Percentiles rank a stretch among this genome's conserved stretches.
Conservation (phyloP, 1,140 invertebrate genomes). For the Berghia stephanieae region DNA sequence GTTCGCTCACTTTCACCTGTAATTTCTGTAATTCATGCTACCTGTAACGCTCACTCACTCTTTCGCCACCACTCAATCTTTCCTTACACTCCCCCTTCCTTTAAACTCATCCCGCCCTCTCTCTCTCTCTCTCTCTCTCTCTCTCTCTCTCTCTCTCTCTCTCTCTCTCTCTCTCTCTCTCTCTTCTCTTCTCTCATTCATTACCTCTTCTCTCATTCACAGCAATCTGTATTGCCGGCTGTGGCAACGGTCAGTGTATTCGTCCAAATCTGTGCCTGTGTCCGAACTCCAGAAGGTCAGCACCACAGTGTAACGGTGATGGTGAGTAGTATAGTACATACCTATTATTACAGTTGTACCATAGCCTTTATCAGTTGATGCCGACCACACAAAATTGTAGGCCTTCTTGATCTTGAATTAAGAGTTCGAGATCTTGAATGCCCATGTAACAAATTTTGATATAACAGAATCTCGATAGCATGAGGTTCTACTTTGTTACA, state of each 20-base stretch:
- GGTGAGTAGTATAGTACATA: conserved; percentile 24
- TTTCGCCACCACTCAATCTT: not conserved
- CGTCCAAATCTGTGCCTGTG: conserved; percentile 85
- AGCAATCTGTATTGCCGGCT: conserved; percentile 82
- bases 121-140: not conserved
- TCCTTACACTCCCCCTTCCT: not conserved
- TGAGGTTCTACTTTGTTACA: too few species aligned
- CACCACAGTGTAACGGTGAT: conserved; percentile 42
- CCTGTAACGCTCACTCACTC: not conserved
- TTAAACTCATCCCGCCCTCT: not conserved
- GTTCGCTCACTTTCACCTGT: conserved; percentile 17
- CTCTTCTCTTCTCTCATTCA: conserved; percentile 12
- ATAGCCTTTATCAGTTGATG: conserved; percentile 6
- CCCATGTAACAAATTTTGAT: not conserved
- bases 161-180: not conserved
- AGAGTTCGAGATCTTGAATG: not conserved
- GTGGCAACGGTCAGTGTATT: conserved; percentile 79
- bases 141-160: not conserved
- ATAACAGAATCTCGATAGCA: too few species aligned
- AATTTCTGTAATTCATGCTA: not conserved
- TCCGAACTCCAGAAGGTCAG: conserved; percentile 67
- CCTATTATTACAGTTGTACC: conserved; percentile 8
- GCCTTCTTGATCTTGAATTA: not conserved
- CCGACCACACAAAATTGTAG: not conserved
- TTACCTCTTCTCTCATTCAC: conserved; percentile 50